Evolutionary conservation across 2,797 vertebrate species (phyloP).

Genomic region (Hoplostethus atlanticus): DNA sequence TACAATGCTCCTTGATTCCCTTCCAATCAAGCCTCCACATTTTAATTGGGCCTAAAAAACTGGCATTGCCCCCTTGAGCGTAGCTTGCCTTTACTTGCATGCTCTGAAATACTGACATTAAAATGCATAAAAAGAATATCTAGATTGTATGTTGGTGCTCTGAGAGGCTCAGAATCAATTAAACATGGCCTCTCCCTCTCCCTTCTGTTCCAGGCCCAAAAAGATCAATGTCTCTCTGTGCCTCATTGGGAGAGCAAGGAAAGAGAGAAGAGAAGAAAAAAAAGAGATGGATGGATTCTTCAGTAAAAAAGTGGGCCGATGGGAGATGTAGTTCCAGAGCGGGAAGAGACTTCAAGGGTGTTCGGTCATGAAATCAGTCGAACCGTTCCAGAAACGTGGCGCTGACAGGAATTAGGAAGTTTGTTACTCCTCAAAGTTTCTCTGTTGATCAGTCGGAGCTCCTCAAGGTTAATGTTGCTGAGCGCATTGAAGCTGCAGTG

Average conservation of each 20-base stretch:
- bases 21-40: constrained; percentile 26
- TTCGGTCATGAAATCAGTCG: constrained; percentile 9
- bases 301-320: background rate
- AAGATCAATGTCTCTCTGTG: constrained; percentile 54
- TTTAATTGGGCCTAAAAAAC: constrained; percentile 65
- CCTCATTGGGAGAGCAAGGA: constrained; percentile 9
- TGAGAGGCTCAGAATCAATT: constrained; percentile 56
- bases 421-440: background rate
- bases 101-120: constrained; percentile 59
- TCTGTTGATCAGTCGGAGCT: background rate
- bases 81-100: constrained; percentile 66
- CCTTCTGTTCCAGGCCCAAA: constrained; percentile 28
- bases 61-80: constrained; percentile 40
- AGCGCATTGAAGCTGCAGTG: background rate
- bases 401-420: background rate
- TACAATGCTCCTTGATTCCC: constrained; percentile 24
- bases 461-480: background rate
- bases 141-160: constrained; percentile 48
- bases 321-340: constrained; percentile 5
- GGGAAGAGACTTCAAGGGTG: constrained; percentile 30
- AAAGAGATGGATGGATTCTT: constrained; percentile 31
- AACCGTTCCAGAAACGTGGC: background rate
- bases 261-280: background rate
- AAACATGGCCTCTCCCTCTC: constrained; percentile 57
- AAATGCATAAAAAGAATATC: constrained; percentile 74